Percentiles rank a stretch among this genome's conserved stretches.
Conservation (phyloP, 2,888 invertebrate species). For the Yponomeuta malinellus region DNA sequence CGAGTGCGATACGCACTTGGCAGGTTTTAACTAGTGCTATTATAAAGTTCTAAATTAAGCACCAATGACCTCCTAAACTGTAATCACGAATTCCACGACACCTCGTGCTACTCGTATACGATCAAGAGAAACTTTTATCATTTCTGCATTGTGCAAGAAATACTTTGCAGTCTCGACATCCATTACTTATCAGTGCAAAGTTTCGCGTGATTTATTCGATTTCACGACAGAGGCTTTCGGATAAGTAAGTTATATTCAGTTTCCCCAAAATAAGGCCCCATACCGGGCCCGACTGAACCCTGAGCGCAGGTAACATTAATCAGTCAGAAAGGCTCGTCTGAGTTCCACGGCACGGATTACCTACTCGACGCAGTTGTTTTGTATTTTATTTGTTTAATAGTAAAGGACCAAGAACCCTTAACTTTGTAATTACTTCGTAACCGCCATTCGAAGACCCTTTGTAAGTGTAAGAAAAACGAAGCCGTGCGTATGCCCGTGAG, state of each 20-base stretch:
- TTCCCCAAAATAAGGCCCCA: neutral
- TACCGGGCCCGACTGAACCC: neutral
- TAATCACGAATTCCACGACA: too few species aligned
- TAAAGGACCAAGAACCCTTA: neutral
- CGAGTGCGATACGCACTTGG: too few species aligned
- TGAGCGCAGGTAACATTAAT: neutral
- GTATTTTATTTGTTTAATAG: too few species aligned
- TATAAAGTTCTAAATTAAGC: too few species aligned
- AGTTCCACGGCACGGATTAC: neutral
- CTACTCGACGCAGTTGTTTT: too few species aligned
- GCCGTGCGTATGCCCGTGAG: constrained; percentile 12
- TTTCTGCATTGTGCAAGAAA: constrained; percentile 9
- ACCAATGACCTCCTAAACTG: too few species aligned
- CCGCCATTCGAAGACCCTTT: constrained; percentile 18
- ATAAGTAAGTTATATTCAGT: neutral
- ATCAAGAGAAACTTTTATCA: neutral
- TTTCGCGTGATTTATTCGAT: neutral
- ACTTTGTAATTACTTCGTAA: constrained; percentile 26
- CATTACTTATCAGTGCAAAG: constrained; percentile 9
- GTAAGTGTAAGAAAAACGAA: constrained; percentile 4
- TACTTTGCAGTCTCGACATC: constrained; percentile 1
- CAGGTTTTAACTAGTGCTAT: too few species aligned
- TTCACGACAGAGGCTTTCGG: neutral
- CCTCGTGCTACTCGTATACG: too few species aligned
- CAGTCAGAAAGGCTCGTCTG: neutral